phyloP scores from a whole-genome alignment of 2,888 invertebrate species.

The Mythimna loreyi region DNA sequence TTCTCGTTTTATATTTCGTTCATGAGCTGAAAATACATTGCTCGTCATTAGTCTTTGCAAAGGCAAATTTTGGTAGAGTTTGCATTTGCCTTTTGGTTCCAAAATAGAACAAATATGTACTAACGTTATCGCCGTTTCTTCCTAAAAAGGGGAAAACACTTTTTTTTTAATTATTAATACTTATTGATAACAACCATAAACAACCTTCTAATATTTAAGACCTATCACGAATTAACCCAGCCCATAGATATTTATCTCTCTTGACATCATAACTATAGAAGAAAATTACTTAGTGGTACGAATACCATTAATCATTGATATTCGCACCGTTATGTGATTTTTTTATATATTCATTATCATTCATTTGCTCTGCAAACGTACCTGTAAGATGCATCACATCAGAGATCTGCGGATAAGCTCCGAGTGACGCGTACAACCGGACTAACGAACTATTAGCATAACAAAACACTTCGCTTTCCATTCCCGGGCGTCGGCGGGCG shows the following conservation, averaged over 20 bases:
- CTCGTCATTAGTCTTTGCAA: slow-evolving; percentile 25
- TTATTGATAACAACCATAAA: too few species aligned
- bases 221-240: not conserved
- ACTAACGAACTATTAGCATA: slow-evolving; percentile 55
- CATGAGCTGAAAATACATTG: slow-evolving; percentile 30
- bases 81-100: too few species aligned
- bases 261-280: not conserved
- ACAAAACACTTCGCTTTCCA: slow-evolving; percentile 54
- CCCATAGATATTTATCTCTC: too few species aligned
- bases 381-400: slow-evolving; percentile 24
- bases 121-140: not conserved
- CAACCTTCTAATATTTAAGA: not conserved
- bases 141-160: not conserved
- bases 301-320: too few species aligned
- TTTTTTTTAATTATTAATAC: too few species aligned
- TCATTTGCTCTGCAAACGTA: slow-evolving; percentile 17
- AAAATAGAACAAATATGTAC: not conserved
- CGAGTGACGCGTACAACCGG: slow-evolving; percentile 32
- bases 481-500: slow-evolving; percentile 7
- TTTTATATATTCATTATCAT: not conserved
- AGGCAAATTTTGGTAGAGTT: too few species aligned
- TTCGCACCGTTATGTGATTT: too few species aligned
- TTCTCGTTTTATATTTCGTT: slow-evolving; percentile 44
- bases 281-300: not conserved
- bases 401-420: slow-evolving; percentile 30